Percentiles rank a stretch among this genome's conserved stretches.
These are phyloP conservation scores for Mechanitis mazaeus DNA, from an alignment of 2,888 invertebrate species.

Conservation along the genomic window DNA sequence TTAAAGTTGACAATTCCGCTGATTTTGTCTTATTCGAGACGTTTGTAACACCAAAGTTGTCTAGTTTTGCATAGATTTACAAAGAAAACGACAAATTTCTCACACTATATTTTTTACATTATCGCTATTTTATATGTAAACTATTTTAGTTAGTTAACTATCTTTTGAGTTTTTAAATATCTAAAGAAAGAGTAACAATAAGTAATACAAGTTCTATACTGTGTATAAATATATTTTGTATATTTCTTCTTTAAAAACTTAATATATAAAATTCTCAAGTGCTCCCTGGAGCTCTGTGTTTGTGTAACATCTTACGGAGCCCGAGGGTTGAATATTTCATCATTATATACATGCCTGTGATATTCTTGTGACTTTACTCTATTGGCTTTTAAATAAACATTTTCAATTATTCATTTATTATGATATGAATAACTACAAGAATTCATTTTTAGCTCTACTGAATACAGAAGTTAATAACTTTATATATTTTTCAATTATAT, in stretches of 20 bases:
- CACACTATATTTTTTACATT: too few species aligned
- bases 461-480: not conserved
- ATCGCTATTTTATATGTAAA: too few species aligned
- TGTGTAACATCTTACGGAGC: conserved; percentile 8
- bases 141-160: too few species aligned
- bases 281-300: not conserved
- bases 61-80: conserved; percentile 5
- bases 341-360: conserved; percentile 14
- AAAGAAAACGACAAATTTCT: too few species aligned
- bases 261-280: not conserved
- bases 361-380: not conserved
- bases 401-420: not conserved
- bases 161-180: too few species aligned
- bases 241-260: too few species aligned
- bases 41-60: conserved; percentile 15
- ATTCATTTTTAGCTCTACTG: not conserved
- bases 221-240: too few species aligned
- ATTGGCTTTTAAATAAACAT: conserved; percentile 1
- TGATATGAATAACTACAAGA: not conserved
- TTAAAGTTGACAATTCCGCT: conserved; percentile 24
- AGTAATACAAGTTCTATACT: too few species aligned
- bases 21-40: conserved; percentile 20
- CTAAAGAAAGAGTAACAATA: too few species aligned
- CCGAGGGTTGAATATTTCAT: conserved; percentile 12
- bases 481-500: too few species aligned